Percentiles rank a stretch among this genome's conserved stretches.
phyloP scores from a whole-genome alignment of 2,797 vertebrate genomes.

The Arremon brunneinucha region DNA sequence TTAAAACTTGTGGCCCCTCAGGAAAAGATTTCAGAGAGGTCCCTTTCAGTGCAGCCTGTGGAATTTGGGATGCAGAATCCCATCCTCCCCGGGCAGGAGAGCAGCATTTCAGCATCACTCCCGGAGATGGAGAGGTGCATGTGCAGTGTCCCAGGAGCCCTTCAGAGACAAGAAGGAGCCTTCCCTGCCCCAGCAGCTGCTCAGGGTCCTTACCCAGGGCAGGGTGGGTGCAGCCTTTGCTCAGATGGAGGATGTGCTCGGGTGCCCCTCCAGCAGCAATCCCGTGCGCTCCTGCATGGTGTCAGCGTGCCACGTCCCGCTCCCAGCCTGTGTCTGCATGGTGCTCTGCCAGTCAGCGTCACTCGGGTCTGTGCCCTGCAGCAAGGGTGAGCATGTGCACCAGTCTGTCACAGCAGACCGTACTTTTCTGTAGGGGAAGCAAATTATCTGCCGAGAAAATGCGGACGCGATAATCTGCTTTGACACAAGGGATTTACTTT shows the following conservation, averaged over 20 bases:
- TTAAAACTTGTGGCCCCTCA: fast-evolving
- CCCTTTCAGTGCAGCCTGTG: fast-evolving
- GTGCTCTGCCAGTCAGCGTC: not conserved
- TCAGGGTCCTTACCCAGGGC: not conserved
- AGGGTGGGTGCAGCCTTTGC: not conserved
- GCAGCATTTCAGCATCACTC: not conserved
- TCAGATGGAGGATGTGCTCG: conserved; percentile 3
- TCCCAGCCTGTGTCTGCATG: not conserved
- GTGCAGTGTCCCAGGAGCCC: not conserved
- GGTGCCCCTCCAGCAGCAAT: fast-evolving
- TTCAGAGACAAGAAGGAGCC: fast-evolving
- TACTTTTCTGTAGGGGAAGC: not conserved
- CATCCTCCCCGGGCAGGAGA: fast-evolving
- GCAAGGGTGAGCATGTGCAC: conserved; percentile 9
- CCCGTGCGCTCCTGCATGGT: not conserved
- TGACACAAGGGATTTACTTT: conserved; percentile 42
- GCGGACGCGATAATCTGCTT: conserved; percentile 6
- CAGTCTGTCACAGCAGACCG: not conserved
- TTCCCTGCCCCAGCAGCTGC: too few relatives aligned
- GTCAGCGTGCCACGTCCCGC: not conserved
- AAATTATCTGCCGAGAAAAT: conserved; percentile 10
- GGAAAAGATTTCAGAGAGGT: not conserved
- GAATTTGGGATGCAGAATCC: not conserved
- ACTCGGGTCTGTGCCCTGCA: not conserved
- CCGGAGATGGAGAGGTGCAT: fast-evolving